phyloP scores from a whole-genome alignment of 2,888 invertebrate genomes.

The Eledone cirrhosa region DNA sequence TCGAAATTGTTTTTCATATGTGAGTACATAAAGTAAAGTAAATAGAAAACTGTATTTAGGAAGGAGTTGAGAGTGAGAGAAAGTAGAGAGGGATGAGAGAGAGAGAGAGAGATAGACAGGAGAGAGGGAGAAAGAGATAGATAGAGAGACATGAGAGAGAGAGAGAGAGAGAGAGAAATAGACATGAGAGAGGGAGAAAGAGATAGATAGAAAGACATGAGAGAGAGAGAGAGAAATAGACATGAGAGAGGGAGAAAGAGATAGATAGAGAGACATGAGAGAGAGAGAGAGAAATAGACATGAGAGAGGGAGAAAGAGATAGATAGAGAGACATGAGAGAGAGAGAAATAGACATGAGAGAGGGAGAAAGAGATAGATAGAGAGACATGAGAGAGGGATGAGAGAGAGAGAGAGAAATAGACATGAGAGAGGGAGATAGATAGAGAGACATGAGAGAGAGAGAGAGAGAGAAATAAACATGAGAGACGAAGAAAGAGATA shows the following conservation, averaged over 20 bases:
- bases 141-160: background rate
- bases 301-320: background rate
- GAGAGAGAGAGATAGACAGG: background rate
- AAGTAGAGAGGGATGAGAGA: background rate
- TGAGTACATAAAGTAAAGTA: background rate
- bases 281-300: background rate
- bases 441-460: background rate
- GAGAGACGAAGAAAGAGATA: background rate
- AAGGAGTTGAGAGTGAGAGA: background rate
- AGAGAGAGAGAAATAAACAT: no score
- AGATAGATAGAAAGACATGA: background rate
- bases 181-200: background rate
- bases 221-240: background rate
- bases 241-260: background rate
- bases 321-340: background rate
- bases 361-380: background rate
- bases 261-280: background rate
- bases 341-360: background rate
- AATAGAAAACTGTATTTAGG: background rate
- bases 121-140: background rate
- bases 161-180: background rate
- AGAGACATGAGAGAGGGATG: background rate
- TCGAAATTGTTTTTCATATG: no score
- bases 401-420: background rate
- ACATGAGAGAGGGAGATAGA: background rate